Conservation (phyloP, 2,888 invertebrate species). For the Rosalia funebris region DNA sequence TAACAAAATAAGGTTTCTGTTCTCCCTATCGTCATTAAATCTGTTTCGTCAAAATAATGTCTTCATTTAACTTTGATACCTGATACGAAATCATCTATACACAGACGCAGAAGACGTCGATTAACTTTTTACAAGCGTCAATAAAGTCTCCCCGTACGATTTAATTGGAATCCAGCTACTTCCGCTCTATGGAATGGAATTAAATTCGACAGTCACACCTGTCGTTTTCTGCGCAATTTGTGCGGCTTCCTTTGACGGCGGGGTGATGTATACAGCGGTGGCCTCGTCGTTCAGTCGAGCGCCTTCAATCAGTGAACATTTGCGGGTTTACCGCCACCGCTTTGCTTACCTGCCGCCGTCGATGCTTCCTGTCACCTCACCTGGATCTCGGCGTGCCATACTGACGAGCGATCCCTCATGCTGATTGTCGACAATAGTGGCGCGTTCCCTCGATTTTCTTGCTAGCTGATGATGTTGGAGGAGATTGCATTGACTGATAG, state of each 20-base stretch:
- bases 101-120: too few relatives aligned
- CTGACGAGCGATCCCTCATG: conserved; percentile 25
- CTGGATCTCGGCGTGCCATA: conserved; percentile 30
- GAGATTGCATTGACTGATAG: too few relatives aligned
- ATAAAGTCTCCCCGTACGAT: neutral
- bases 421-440: conserved; percentile 24
- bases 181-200: conserved; percentile 8
- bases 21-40: too few relatives aligned
- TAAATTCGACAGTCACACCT: conserved; percentile 30
- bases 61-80: too few relatives aligned
- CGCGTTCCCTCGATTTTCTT: conserved; percentile 46
- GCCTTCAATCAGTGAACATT: conserved; percentile 51
- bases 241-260: conserved; percentile 32
- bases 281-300: conserved; percentile 34
- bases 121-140: too few relatives aligned
- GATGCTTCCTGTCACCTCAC: conserved; percentile 44
- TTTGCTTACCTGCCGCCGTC: conserved; percentile 44
- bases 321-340: conserved; percentile 51
- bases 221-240: conserved; percentile 33
- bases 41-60: too few relatives aligned
- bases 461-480: conserved; percentile 47
- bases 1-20: too few relatives aligned
- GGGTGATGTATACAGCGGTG: conserved; percentile 25
- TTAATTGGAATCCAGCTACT: conserved; percentile 6
- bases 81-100: too few relatives aligned